Conservation (phyloP, 1,140 invertebrate species). For the Hydropsyche tenuis region DNA sequence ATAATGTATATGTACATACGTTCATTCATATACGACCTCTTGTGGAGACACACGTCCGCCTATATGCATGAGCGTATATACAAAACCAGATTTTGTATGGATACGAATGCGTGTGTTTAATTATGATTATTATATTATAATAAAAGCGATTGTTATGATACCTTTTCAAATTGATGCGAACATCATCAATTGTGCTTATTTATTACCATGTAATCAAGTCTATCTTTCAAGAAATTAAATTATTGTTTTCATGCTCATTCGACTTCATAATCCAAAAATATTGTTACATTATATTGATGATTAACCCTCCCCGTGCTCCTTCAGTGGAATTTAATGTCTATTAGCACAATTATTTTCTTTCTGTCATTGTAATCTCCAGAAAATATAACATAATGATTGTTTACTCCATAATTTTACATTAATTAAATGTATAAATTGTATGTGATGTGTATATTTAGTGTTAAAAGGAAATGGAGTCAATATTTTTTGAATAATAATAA, state of each 20-base stretch:
- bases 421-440: slow-evolving; percentile 19
- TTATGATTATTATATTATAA: slow-evolving; percentile 11
- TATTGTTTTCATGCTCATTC: too few species aligned
- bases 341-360: too few species aligned
- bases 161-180: slow-evolving; percentile 26
- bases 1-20: not conserved
- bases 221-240: slow-evolving; percentile 3
- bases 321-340: too few species aligned
- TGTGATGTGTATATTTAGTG: slow-evolving; percentile 29
- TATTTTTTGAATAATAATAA: slow-evolving; percentile 29
- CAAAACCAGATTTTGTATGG: slow-evolving; percentile 8
- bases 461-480: slow-evolving; percentile 29
- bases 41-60: not conserved
- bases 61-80: not conserved
- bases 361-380: too few species aligned
- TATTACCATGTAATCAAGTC: slow-evolving; percentile 26
- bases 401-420: too few species aligned
- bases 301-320: too few species aligned
- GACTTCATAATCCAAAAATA: too few species aligned
- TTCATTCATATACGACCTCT: not conserved
- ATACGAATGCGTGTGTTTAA: slow-evolving; percentile 6
- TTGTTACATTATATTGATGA: too few species aligned
- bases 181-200: slow-evolving; percentile 26
- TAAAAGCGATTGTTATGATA: slow-evolving; percentile 19
- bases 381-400: too few species aligned